Percentiles rank a stretch among this genome's conserved stretches.
Conservation (phyloP, 2,797 vertebrate genomes). For the Anguilla obscura region DNA sequence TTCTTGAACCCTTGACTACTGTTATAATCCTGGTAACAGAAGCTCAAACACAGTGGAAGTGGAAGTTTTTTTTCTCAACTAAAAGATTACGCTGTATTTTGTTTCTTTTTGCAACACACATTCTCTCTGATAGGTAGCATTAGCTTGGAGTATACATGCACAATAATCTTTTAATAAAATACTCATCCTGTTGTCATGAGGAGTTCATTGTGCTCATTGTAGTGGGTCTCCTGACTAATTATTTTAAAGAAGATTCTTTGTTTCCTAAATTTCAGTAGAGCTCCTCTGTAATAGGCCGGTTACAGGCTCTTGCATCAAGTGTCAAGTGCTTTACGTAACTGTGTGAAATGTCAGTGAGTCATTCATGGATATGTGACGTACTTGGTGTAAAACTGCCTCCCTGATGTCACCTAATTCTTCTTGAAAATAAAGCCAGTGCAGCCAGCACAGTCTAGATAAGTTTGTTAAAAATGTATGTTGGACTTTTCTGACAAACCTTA, state of each 20-base stretch:
- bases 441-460: no score
- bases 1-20: no score
- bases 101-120: not conserved
- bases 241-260: not conserved
- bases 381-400: no score
- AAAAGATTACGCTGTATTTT: no score
- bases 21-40: no score
- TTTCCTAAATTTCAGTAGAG: not conserved
- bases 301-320: not conserved
- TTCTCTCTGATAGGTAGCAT: not conserved
- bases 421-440: no score
- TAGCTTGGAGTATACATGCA: not conserved
- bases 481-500: not conserved
- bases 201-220: not conserved
- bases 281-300: not conserved
- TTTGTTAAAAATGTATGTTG: no score
- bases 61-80: no score
- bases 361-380: not conserved
- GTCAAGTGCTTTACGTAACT: not conserved
- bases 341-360: not conserved
- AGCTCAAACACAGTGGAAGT: no score
- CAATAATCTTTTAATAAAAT: not conserved
- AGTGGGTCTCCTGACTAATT: not conserved
- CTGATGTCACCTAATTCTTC: no score
- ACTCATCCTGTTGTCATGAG: not conserved